These are phyloP conservation scores for Apostichopus leukothele DNA, from an alignment of 53 echinoderm and acorn worm species.

Conservation along the genomic window DNA sequence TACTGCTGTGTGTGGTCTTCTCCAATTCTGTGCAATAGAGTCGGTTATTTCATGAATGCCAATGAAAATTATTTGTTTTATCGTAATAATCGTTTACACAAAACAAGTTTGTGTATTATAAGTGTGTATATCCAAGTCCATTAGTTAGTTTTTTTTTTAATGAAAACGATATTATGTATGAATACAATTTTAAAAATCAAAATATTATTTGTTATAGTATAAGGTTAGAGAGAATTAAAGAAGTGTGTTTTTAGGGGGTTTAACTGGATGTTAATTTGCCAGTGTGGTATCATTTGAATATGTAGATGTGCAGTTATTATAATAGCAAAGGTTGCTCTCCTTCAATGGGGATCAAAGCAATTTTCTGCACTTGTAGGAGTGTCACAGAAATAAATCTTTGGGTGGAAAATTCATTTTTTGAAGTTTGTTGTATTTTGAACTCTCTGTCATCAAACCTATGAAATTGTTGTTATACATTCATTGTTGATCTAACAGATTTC, in stretches of 20 bases:
- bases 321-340: background rate
- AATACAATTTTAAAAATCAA: background rate
- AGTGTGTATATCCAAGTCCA: constrained; percentile 40
- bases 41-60: constrained; percentile 2
- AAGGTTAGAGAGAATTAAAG: background rate
- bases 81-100: constrained; percentile 15
- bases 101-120: constrained; percentile 18
- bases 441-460: no score
- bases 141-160: constrained; percentile 19
- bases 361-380: background rate
- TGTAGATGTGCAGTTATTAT: background rate
- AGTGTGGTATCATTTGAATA: constrained; percentile 9
- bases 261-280: constrained; percentile 32
- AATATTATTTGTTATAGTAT: constrained; percentile 36
- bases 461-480: no score
- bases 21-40: constrained; percentile 24
- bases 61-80: constrained; percentile 8
- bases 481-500: no score
- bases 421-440: no score
- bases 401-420: background rate
- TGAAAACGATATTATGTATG: constrained; percentile 22
- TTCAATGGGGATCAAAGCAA: background rate
- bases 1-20: background rate
- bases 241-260: background rate
- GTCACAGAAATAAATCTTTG: constrained; percentile 1